These are phyloP conservation scores for Sipha flava DNA, from an alignment of 1,140 invertebrate genomes.

Conservation along the genomic window DNA sequence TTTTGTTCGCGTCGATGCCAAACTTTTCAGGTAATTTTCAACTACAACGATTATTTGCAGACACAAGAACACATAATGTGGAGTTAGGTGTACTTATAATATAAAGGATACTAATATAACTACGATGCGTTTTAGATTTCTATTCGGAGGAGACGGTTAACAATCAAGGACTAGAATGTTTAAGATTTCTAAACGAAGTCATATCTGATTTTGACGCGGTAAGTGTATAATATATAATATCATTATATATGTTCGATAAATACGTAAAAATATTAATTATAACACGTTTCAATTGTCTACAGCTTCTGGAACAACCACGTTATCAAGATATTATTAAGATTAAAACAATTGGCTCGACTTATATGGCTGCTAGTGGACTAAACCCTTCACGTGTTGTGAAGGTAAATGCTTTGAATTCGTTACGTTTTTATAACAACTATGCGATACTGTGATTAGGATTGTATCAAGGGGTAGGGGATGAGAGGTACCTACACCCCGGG, in stretches of 20 bases:
- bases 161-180: slow-evolving; percentile 90
- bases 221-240: slow-evolving; percentile 45
- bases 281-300: slow-evolving; percentile 39
- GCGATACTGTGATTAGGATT: too few species aligned
- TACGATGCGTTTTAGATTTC: slow-evolving; percentile 61
- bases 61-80: too few species aligned
- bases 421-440: too few species aligned
- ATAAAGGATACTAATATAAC: too few species aligned
- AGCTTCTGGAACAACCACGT: slow-evolving; percentile 74
- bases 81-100: too few species aligned
- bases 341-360: slow-evolving; percentile 94
- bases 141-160: slow-evolving; percentile 93
- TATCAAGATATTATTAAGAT: slow-evolving; percentile 92
- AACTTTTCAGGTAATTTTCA: slow-evolving; percentile 66
- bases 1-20: slow-evolving; percentile 90
- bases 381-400: slow-evolving; percentile 60
- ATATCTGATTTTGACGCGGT: slow-evolving; percentile 96
- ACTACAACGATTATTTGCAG: neutral
- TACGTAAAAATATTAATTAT: neutral
- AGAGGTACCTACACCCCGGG: too few species aligned
- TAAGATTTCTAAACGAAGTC: slow-evolving; percentile 93
- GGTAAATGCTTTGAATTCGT: too few species aligned
- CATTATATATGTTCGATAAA: neutral
- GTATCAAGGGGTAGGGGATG: too few species aligned
- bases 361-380: slow-evolving; percentile 93